Evolutionary conservation across 1,140 invertebrate genomes (phyloP).

Genomic region (Ectropis grisescens): DNA sequence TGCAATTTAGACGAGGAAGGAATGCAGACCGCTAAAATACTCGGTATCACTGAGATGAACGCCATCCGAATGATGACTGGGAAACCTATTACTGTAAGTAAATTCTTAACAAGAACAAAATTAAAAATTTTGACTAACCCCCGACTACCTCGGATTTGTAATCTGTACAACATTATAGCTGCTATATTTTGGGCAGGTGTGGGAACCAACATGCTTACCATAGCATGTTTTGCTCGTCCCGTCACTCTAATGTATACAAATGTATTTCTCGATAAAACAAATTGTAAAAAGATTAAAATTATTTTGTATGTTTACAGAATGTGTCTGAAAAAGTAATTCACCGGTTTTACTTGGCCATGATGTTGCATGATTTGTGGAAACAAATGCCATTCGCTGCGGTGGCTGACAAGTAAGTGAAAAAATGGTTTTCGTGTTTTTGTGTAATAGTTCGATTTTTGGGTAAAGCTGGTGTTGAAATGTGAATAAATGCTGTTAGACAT

Average conservation of each 20-base stretch:
- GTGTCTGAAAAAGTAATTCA: constrained; percentile 73
- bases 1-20: constrained; percentile 68
- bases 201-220: neutral
- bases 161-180: too few species aligned
- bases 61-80: constrained; percentile 76
- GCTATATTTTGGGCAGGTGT: neutral
- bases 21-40: constrained; percentile 73
- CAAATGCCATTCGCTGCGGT: constrained; percentile 79
- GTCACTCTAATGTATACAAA: too few species aligned
- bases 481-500: too few species aligned
- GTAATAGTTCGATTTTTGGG: too few species aligned
- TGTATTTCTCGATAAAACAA: too few species aligned
- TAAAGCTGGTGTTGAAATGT: too few species aligned
- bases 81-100: constrained; percentile 50
- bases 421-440: too few species aligned
- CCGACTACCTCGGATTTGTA: too few species aligned
- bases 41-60: constrained; percentile 79
- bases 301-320: constrained; percentile 51
- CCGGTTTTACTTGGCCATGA: constrained; percentile 88
- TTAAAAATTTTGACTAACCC: too few species aligned
- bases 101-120: too few species aligned
- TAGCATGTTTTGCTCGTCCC: too few species aligned
- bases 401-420: constrained; percentile 77
- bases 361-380: constrained; percentile 87
- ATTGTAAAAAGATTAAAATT: too few species aligned